A percentile compares a stretch with the other conserved stretches of the same genome.
These are phyloP conservation scores for Pilophorus perplexus DNA, from an alignment of 2,888 invertebrate species.

Conservation along the genomic window DNA sequence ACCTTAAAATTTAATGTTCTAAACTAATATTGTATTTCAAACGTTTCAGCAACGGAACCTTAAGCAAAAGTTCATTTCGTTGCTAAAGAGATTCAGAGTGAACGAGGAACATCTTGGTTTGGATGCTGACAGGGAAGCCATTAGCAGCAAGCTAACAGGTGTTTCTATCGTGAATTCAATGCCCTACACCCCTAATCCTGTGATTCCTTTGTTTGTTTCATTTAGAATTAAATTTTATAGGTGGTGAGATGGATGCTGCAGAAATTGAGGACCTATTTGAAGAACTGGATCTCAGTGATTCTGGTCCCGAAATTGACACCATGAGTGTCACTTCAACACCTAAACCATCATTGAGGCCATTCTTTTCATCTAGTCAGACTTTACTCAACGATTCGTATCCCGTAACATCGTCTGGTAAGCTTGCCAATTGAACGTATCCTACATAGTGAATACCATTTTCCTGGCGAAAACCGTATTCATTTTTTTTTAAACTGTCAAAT, in stretches of 20 bases:
- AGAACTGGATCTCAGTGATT: slow-evolving; percentile 92
- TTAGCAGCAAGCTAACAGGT: slow-evolving; percentile 57
- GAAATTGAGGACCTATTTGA: slow-evolving; percentile 91
- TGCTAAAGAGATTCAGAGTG: slow-evolving; percentile 88
- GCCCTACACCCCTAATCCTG: no score
- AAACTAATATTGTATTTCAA: background rate
- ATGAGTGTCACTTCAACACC: slow-evolving; percentile 96
- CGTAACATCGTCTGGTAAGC: slow-evolving; percentile 10
- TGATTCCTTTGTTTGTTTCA: no score
- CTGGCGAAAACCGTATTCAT: background rate
- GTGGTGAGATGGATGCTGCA: slow-evolving; percentile 62
- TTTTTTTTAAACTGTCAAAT: no score
- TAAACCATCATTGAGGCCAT: slow-evolving; percentile 91
- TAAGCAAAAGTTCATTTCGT: slow-evolving; percentile 93
- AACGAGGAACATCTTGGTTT: slow-evolving; percentile 80
- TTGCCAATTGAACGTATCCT: slow-evolving; percentile 18
- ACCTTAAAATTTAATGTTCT: no score
- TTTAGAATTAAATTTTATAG: slow-evolving; percentile 20
- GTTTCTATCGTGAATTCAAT: no score
- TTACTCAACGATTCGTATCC: slow-evolving; percentile 58
- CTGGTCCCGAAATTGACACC: slow-evolving; percentile 91
- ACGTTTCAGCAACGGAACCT: slow-evolving; percentile 80
- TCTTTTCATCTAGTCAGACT: slow-evolving; percentile 88
- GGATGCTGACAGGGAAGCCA: slow-evolving; percentile 56
- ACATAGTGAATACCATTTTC: no score